Conservation (phyloP, 35 echinoderm and acorn worm species). For the Apostichopus japonicus region DNA sequence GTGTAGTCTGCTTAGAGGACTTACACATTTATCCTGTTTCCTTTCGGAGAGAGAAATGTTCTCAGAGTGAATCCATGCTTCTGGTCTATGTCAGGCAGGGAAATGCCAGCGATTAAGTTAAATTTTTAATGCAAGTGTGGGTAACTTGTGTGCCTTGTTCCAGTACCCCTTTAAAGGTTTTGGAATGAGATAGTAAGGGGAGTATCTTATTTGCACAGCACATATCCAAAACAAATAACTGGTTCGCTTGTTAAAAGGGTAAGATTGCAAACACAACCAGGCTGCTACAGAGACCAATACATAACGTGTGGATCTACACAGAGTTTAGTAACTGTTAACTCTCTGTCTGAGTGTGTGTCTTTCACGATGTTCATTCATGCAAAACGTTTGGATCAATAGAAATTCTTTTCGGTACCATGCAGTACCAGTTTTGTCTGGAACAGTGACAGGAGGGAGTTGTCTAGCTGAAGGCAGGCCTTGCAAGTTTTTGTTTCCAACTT, state of each 20-base stretch:
- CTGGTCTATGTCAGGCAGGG: too few species aligned
- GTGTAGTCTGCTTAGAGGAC: too few species aligned
- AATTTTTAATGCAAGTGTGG: too few species aligned
- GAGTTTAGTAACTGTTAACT: background rate
- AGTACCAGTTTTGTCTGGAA: background rate
- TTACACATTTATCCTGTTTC: too few species aligned
- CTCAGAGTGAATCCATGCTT: too few species aligned
- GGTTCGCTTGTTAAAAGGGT: too few species aligned
- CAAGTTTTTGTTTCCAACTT: background rate
- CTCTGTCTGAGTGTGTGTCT: background rate
- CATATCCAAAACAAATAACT: background rate
- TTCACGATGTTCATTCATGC: background rate
- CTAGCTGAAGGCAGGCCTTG: background rate
- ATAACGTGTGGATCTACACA: background rate
- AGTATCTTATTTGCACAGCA: background rate
- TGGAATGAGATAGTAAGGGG: background rate
- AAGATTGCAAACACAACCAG: background rate
- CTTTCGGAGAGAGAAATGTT: too few species aligned
- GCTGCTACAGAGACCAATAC: background rate
- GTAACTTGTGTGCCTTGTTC: too few species aligned
- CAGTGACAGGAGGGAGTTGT: background rate
- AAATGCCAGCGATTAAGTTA: too few species aligned
- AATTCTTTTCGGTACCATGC: background rate
- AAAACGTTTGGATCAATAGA: background rate
- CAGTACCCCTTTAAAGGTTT: background rate